Conservation (phyloP, 2,888 invertebrate species). For the Aleiodes leptofemur region DNA sequence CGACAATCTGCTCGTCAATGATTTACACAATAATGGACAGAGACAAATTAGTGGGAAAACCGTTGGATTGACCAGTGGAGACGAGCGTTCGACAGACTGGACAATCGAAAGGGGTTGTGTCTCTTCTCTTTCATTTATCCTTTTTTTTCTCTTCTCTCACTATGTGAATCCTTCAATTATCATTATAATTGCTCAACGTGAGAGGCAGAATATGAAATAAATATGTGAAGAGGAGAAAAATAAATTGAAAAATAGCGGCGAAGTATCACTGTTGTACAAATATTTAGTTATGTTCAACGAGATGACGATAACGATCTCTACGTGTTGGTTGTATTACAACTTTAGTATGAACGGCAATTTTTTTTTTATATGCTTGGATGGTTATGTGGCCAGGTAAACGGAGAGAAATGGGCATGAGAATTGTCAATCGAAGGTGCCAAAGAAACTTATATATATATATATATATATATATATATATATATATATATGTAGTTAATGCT, state of each 20-base stretch:
- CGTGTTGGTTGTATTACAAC: conserved; percentile 28
- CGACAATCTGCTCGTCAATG: conserved; percentile 58
- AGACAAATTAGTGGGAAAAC: conserved; percentile 66
- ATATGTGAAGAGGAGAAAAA: conserved; percentile 4
- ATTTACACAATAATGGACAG: conserved; percentile 75
- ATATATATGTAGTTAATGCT: conserved; percentile 21
- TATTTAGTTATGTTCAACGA: conserved; percentile 65
- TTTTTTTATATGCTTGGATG: conserved; percentile 13
- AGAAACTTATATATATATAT: conserved; percentile 43
- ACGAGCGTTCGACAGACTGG: conserved; percentile 30
- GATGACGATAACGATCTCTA: conserved; percentile 59
- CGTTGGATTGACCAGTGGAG: conserved; percentile 58
- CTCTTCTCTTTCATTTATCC: conserved; percentile 6
- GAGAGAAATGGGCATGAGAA: conserved; percentile 66
- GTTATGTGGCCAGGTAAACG: conserved; percentile 35
- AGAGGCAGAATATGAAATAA: conserved; percentile 43
- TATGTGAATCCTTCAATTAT: conserved; percentile 9
- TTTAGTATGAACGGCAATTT: conserved; percentile 7
- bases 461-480: background rate
- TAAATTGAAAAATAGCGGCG: conserved; percentile 13
- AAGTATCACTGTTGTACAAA: conserved; percentile 57
- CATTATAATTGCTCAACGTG: conserved; percentile 29
- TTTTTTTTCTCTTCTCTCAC: background rate
- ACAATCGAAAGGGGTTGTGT: conserved; percentile 40
- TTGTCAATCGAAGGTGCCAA: conserved; percentile 71